phyloP scores from a whole-genome alignment of 2,888 invertebrate species.

The Beris morrisii region DNA sequence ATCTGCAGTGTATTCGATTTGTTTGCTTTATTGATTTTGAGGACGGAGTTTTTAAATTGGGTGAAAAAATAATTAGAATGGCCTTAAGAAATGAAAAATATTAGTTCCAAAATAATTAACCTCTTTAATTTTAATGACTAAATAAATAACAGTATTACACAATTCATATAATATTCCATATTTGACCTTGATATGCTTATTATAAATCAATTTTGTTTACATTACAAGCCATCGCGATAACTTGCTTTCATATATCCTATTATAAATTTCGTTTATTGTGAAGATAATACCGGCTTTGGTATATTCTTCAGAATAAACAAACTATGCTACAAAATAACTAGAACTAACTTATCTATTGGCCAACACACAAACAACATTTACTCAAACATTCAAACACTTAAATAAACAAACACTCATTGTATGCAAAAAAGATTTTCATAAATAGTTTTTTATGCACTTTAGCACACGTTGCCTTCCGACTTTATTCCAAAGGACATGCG shows the following conservation, averaged over 20 bases:
- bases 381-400: neutral
- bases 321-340: neutral
- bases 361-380: neutral
- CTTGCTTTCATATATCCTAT: neutral
- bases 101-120: no score
- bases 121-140: no score
- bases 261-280: slow-evolving; percentile 11
- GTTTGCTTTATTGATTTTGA: no score
- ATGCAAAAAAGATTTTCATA: neutral
- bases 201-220: no score
- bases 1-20: no score
- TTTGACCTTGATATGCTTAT: no score
- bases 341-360: neutral
- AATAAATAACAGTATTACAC: no score
- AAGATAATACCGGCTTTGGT: slow-evolving; percentile 8
- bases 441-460: slow-evolving; percentile 47
- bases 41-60: no score
- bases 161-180: no score
- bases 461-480: slow-evolving; percentile 55
- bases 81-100: no score
- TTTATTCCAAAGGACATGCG: slow-evolving; percentile 55
- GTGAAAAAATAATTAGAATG: no score
- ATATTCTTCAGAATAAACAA: slow-evolving; percentile 6
- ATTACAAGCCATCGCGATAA: neutral
- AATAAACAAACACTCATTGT: neutral